Evolutionary conservation across 2,113 vertebrate genomes (phyloP).

Genomic region (Ginglymostoma cirratum): DNA sequence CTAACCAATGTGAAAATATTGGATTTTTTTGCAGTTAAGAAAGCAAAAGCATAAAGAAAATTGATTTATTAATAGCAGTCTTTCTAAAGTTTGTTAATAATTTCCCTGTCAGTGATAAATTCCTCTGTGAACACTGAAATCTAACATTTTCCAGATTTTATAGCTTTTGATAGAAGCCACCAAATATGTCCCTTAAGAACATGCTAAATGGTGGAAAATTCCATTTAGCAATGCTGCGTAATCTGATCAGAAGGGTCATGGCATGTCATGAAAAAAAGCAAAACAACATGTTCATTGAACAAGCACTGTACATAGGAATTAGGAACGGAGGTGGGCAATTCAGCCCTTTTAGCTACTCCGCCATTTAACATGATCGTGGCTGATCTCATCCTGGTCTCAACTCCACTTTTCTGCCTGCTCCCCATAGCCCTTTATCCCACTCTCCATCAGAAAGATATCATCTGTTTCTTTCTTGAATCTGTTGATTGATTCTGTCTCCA

Average conservation of each 20-base stretch:
- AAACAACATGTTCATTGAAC: background rate
- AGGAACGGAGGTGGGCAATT: too few relatives aligned
- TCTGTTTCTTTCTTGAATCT: too few relatives aligned
- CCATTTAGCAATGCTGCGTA: background rate
- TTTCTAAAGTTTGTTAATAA: conserved; percentile 17
- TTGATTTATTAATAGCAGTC: conserved; percentile 34
- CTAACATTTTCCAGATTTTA: conserved; percentile 27
- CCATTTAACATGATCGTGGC: too few relatives aligned
- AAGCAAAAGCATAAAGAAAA: conserved; percentile 6
- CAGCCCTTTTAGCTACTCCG: too few relatives aligned
- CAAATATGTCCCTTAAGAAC: conserved; percentile 14
- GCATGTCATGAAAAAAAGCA: background rate
- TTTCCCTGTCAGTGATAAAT: conserved; percentile 2
- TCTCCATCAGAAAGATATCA: too few relatives aligned
- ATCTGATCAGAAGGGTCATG: background rate
- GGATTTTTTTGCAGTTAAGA: conserved; percentile 18
- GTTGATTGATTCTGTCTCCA: too few relatives aligned
- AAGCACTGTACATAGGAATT: background rate
- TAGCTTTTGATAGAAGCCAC: background rate
- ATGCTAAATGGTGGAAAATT: background rate
- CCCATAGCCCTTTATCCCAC: too few relatives aligned
- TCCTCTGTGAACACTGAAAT: background rate
- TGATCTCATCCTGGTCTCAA: too few relatives aligned
- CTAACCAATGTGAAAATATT: conserved; percentile 10
- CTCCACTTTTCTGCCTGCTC: too few relatives aligned